A percentile compares a stretch with the other conserved stretches of the same genome.
These are phyloP conservation scores for Centropyge bicolor DNA, from an alignment of 2,797 vertebrate genomes.

Conservation along the genomic window DNA sequence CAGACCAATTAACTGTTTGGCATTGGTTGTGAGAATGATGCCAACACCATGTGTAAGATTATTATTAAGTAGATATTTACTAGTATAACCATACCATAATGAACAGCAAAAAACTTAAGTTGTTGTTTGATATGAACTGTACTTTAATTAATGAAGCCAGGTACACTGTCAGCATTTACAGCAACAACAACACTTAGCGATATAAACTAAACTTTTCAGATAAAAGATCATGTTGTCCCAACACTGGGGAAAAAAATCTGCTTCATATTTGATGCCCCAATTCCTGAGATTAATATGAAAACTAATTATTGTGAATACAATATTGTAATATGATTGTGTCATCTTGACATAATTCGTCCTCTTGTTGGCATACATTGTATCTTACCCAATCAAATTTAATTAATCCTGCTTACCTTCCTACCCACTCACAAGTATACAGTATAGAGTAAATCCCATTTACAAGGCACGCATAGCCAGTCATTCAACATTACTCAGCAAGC, in stretches of 20 bases:
- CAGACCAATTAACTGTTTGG: slow-evolving; percentile 28
- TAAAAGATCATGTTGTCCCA: background rate
- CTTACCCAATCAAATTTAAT: background rate
- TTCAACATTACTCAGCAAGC: slow-evolving; percentile 3
- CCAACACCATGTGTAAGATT: background rate
- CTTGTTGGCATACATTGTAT: background rate
- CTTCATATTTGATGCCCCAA: background rate
- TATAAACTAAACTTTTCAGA: too few species aligned
- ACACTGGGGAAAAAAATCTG: background rate
- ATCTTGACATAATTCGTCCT: background rate
- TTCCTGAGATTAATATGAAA: background rate
- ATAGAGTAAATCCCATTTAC: background rate
- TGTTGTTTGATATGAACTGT: background rate
- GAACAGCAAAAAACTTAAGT: background rate
- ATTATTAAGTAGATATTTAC: background rate
- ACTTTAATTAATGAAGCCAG: background rate
- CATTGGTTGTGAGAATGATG: background rate
- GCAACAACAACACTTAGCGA: background rate
- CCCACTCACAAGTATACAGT: background rate
- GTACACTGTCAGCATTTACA: background rate
- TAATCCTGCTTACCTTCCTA: background rate
- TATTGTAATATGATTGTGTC: too few species aligned
- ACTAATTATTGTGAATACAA: too few species aligned
- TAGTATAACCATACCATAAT: background rate
- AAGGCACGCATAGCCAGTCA: background rate